These are phyloP conservation scores for Chlorodrepanis virens DNA, from an alignment of 2,113 vertebrate genomes.

Conservation along the genomic window DNA sequence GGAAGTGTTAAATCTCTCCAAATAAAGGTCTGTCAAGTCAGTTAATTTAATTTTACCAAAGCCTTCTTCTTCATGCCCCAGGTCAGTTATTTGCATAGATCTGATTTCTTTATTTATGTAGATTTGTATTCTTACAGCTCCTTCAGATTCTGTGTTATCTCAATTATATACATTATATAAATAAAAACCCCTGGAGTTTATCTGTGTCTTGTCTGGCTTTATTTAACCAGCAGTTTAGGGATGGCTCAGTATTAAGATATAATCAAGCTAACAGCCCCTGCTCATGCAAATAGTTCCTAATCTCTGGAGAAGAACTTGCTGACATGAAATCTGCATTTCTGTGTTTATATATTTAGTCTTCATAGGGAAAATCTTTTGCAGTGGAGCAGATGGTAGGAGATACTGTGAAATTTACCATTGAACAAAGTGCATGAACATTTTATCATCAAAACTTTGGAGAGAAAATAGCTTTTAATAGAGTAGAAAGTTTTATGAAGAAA, in stretches of 20 bases:
- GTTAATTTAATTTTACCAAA: not conserved
- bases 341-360: slow-evolving; percentile 19
- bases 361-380: not conserved
- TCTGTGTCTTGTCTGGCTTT: not conserved
- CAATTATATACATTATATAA: slow-evolving; percentile 1
- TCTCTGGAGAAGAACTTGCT: slow-evolving; percentile 45
- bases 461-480: slow-evolving; percentile 16
- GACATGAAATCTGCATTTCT: slow-evolving; percentile 21
- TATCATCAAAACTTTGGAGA: not conserved
- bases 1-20: not conserved
- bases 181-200: not conserved
- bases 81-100: not conserved
- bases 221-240: slow-evolving; percentile 18
- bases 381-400: slow-evolving; percentile 25
- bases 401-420: not conserved
- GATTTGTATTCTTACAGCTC: not conserved
- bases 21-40: not conserved
- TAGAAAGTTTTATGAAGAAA: not conserved
- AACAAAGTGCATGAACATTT: not conserved
- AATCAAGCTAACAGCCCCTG: slow-evolving; percentile 16
- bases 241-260: slow-evolving; percentile 27
- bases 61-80: not conserved
- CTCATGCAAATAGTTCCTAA: slow-evolving; percentile 1
- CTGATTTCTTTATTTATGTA: slow-evolving; percentile 22
- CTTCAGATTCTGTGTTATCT: not conserved